Conservation (phyloP, 2,113 vertebrate species). For the Ia io region DNA sequence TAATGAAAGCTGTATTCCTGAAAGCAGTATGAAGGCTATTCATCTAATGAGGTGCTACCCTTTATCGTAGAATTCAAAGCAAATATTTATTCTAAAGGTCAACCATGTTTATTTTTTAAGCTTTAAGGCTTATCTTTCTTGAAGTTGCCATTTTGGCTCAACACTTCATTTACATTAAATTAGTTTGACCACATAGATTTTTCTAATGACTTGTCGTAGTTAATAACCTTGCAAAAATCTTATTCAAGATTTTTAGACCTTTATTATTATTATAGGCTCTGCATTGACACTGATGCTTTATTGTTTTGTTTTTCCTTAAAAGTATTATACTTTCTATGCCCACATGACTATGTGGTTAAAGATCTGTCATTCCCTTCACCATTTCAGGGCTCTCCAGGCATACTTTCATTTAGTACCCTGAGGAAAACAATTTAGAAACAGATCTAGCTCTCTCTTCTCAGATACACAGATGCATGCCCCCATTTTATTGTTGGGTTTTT, state of each 20-base stretch:
- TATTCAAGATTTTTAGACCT: background rate
- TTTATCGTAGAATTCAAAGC: constrained; percentile 29
- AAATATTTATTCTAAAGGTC: constrained; percentile 60
- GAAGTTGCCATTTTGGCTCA: constrained; percentile 23
- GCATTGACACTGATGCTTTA: background rate
- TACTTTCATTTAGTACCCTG: background rate
- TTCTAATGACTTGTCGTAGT: constrained; percentile 16
- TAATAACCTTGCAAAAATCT: constrained; percentile 17
- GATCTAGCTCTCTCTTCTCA: background rate
- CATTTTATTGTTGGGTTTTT: background rate
- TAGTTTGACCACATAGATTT: background rate
- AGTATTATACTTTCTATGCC: background rate
- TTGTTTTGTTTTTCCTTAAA: background rate
- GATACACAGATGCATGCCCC: background rate
- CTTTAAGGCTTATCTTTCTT: constrained; percentile 11
- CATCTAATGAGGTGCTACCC: background rate
- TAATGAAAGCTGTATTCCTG: constrained; percentile 32
- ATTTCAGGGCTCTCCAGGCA: background rate
- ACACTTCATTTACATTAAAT: constrained; percentile 24
- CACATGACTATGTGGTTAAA: background rate
- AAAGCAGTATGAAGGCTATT: background rate
- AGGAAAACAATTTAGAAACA: constrained; percentile 18
- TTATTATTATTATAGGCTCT: background rate
- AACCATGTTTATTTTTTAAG: constrained; percentile 46
- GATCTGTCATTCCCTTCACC: background rate